Evolutionary conservation across 2,888 invertebrate species (phyloP), one percentile per base, ranked within the genome.

Genomic region (Apocheima hispidaria): DNA sequence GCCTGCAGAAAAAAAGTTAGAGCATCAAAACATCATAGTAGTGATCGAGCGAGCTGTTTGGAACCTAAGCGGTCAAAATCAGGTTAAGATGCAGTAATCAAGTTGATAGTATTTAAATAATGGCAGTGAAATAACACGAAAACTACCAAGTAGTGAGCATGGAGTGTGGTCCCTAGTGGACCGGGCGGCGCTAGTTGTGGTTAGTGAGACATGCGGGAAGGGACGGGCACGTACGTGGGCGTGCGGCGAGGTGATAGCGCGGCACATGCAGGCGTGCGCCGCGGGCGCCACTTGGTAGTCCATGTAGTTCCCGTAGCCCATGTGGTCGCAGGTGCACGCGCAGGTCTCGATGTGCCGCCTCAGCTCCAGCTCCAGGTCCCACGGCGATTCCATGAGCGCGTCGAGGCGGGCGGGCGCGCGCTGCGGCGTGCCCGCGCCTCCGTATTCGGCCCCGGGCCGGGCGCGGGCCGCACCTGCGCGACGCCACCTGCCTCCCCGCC

Each of bases 291-390:
- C 96, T 95, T 97, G 97, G 93, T 97, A 97, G 93, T 97, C 97
- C 95, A 97, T 96, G 88, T 96, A 97, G 93, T 97, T 97, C 79
- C 97, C 97, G 93, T 97, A 97, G 85, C 97, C 97, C 96, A 97
- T 96, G 94, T 97, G 97, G 94, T 97, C 97, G 94, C 97, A 97
- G 79, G 97, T 96, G 93, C 97, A 97, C 77, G 96, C 96, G 93
- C 97, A 97, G 87, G 95, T 96, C 90, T 96, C 96, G 87, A 97
- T 97, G 94, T 97, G 97, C 88, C 96, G 95, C 86, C 97, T 95
- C 89, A 97, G 95, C 93, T 97, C 97, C 84, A 96, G 94, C 89
- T 97, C 97, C 80, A 97, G 93, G 84, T 95, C 95, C 93, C 94
- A 93, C 72, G 91, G 90, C 77, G 91, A 86, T 90, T 93, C 93